Evolutionary conservation across 1,140 invertebrate genomes (phyloP), one percentile per base, ranked within the genome.

Genomic region (Drosophila truncata): DNA sequence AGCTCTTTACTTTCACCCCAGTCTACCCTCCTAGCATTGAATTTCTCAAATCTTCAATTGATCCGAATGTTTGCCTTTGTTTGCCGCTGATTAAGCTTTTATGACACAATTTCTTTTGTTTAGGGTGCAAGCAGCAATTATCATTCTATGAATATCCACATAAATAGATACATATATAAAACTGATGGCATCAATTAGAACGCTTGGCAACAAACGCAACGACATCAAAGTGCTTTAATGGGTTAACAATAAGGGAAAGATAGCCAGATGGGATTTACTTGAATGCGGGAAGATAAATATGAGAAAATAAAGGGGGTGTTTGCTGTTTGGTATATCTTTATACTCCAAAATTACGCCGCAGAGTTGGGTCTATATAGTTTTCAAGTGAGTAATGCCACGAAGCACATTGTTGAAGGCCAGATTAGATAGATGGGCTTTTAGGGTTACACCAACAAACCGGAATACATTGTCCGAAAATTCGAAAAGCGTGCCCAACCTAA

Each of bases 41-140:
- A 71, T 76, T 78, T 63, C 25, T 27, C 54, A 20, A 37, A 29
- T 41, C 57, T 11, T 52, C 44, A 85, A 88, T 88, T 90, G 85
- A 75, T 58, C 66, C 70, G 41, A 79, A 84, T 81, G 84, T 88
- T 80, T 83, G 84, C 66, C 16, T 63, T 66, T 76, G 59, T 72
- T 80, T 86, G 70, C 25, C 49, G 33, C 52, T 44, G 66, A 31
- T 76, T 65, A 52, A 57, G 44, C 62, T 55, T 69, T 65, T 47
- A 67, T 79, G 41, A 61, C 50, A 62, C 44, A 41, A 64, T 62
- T 29, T 76, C 72, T 57, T 61, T 64, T 66, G 44, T 61, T 37
- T 44, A 62, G 64, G 29, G 70, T 71, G 46, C 50, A 75, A 46
- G 62, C 52, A 67, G 25, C 49, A 47, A 39, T 46, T 37, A 39